Conservation (phyloP, 2,113 vertebrate genomes). For the Perccottus glenii region DNA sequence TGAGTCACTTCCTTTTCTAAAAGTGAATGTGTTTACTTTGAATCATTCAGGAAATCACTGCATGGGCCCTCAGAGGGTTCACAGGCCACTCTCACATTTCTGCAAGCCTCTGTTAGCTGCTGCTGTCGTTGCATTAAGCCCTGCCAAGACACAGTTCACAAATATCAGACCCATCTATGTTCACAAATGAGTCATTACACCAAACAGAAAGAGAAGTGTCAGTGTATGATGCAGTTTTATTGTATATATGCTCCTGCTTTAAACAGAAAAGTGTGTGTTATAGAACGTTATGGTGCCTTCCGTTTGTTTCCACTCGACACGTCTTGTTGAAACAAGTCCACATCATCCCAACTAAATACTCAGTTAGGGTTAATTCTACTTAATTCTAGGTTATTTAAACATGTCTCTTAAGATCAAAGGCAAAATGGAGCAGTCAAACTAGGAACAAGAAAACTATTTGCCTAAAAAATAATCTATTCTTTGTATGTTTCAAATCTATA, state of each 20-base stretch:
- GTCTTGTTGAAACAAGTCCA: constrained; percentile 20
- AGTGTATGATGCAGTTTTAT: neutral
- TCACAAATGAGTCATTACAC: neutral
- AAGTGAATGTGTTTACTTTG: constrained; percentile 77
- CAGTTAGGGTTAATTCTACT: neutral
- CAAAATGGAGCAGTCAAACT: neutral
- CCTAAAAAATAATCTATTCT: too few relatives aligned
- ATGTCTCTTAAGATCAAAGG: neutral
- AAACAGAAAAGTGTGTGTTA: neutral
- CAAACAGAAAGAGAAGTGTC: neutral
- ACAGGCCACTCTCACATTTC: constrained; percentile 67
- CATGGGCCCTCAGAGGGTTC: constrained; percentile 64
- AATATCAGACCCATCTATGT: constrained; percentile 14
- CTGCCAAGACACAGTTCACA: constrained; percentile 52
- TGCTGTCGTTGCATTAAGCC: constrained; percentile 37
- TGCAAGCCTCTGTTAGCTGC: constrained; percentile 36
- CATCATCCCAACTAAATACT: neutral
- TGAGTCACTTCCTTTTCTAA: constrained; percentile 76
- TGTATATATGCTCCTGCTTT: neutral
- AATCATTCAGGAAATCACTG: constrained; percentile 78
- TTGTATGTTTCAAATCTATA: too few relatives aligned
- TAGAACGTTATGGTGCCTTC: neutral
- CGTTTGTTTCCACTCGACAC: constrained; percentile 23
- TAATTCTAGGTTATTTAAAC: neutral
- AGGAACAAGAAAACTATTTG: neutral